Evolutionary conservation across 2,797 vertebrate genomes (phyloP), one percentile per base, ranked within the genome.

Genomic region (Heteromormyrus szaboi): DNA sequence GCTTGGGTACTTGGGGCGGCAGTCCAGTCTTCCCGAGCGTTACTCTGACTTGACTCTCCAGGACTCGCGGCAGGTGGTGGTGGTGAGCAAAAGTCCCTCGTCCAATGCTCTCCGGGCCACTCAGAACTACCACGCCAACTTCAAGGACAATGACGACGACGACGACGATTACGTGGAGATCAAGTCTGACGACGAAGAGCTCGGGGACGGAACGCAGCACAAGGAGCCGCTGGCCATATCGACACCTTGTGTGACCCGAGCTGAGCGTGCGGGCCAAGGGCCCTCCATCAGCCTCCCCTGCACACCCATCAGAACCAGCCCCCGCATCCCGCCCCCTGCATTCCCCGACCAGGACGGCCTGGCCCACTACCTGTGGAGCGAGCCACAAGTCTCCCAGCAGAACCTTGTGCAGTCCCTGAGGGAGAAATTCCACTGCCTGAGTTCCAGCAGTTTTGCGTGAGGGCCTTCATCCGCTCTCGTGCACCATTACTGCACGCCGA

Each of bases 121-220:
- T 8, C 96, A 97, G 93, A 99, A 98, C 95, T 99, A 99, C 93
- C 95, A 98, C 93, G 97, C 95, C 2, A 99, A 99, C 94, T 99
- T 99, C 93, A 99, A 98, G 93, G 98, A 99, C 94, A 95, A 95
- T 19, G 97, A 94, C 9, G 92, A 89, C 1, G 97, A 98, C 7
- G 97, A 98, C 0, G 98, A 99, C 0, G 98, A 99, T 93, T 99
- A 99, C 1, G 99, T 99, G 2, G 99, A 99, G 94, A 99, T 99
- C 90, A 98, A 97, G 91, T 99, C 98, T 0, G 98, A 99, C 92
- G 98, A 99, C 44, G 98, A 99, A 19, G 97, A 96, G 59, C 94
- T 90, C 9, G 92, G 87, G 93, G 89, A 89, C 72, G 83, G 90
- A 89, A 53, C 84, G 86, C 86, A 53, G 7, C 14, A 79, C 11